A percentile compares a stretch with the other conserved stretches of the same genome.
phyloP scores from a whole-genome alignment of 2,888 invertebrate genomes.

The Cerastoderma edule region DNA sequence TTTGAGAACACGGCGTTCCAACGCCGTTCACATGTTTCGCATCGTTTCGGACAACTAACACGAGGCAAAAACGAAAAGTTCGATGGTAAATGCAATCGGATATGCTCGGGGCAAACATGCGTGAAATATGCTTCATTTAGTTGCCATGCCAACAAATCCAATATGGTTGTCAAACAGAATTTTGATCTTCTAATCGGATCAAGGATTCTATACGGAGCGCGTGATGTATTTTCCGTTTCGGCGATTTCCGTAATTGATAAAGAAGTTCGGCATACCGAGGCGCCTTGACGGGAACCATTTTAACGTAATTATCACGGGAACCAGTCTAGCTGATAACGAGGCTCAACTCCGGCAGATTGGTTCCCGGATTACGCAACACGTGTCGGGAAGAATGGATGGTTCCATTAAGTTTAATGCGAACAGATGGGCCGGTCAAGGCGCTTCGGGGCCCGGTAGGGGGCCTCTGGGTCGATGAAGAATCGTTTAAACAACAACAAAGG shows the following conservation, averaged over 20 bases:
- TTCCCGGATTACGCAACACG: conserved; percentile 53
- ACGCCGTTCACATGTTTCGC: too few relatives aligned
- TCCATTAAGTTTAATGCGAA: conserved; percentile 35
- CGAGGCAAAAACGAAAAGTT: too few relatives aligned
- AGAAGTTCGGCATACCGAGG: conserved; percentile 16
- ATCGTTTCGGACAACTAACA: too few relatives aligned
- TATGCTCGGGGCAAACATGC: conserved; percentile 36
- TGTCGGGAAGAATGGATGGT: conserved; percentile 42
- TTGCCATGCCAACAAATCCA: conserved; percentile 51
- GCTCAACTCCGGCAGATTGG: conserved; percentile 28
- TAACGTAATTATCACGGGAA: conserved; percentile 44
- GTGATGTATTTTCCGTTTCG: conserved; percentile 56
- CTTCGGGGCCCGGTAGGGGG: not conserved
- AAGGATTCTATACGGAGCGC: conserved; percentile 39
- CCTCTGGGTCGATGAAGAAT: conserved; percentile 17
- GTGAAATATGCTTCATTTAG: conserved; percentile 48
- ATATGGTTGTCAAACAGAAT: conserved; percentile 49
- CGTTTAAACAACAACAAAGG: conserved; percentile 19
- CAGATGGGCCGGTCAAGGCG: conserved; percentile 41
- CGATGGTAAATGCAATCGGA: conserved; percentile 24
- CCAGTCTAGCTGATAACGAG: conserved; percentile 28
- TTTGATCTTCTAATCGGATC: conserved; percentile 56
- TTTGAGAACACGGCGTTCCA: too few relatives aligned
- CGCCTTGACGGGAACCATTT: conserved; percentile 18
- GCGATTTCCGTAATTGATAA: conserved; percentile 51